A percentile compares a stretch with the other conserved stretches of the same genome.
phyloP scores from a whole-genome alignment of 2,113 vertebrate species.

The Phalacrocorax aristotelis region DNA sequence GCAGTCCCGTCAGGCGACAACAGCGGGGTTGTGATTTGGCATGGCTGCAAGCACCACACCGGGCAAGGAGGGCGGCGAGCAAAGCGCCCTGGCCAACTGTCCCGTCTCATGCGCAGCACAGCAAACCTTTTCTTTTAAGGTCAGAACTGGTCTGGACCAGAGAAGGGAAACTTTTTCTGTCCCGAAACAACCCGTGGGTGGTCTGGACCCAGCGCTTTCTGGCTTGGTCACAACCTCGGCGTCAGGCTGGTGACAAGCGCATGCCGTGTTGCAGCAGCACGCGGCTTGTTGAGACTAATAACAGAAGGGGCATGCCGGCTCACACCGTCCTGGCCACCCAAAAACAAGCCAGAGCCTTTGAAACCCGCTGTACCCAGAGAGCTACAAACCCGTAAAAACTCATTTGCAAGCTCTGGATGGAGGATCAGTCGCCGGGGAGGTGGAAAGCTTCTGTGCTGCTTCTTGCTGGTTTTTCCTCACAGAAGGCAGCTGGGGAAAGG shows the following conservation, averaged over 20 bases:
- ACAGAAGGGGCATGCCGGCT: neutral
- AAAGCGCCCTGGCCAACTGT: neutral
- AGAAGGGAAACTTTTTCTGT: neutral
- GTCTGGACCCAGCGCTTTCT: neutral
- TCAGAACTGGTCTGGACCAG: neutral
- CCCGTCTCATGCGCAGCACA: neutral
- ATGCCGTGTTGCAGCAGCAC: constrained; percentile 44
- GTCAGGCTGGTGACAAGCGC: neutral
- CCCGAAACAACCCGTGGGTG: neutral
- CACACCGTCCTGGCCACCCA: neutral
- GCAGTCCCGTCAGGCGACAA: neutral
- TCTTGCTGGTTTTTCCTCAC: neutral
- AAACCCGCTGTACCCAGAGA: fast-evolving
- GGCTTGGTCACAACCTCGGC: neutral
- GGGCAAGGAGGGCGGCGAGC: neutral
- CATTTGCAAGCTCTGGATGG: neutral
- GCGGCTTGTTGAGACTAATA: neutral
- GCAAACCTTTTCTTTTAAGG: neutral
- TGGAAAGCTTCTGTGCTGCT: neutral
- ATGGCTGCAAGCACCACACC: neutral
- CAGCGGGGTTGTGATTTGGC: neutral
- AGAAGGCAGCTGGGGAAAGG: neutral
- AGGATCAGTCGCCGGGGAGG: fast-evolving
- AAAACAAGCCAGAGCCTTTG: neutral
- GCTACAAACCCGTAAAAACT: neutral